phyloP scores from a whole-genome alignment of 1,140 invertebrate genomes.

The Procambarus clarkii region DNA sequence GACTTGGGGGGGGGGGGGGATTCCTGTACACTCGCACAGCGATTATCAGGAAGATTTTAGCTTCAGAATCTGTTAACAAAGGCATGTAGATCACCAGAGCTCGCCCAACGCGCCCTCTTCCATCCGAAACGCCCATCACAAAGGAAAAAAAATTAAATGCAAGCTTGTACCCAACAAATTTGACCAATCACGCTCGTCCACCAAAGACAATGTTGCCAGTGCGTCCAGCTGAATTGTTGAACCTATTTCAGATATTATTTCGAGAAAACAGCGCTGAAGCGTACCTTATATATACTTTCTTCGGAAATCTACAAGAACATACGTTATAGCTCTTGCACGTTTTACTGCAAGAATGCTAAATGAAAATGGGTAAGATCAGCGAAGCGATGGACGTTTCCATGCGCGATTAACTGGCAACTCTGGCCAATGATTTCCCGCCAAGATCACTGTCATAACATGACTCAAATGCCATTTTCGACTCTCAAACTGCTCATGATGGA shows the following conservation, averaged over 20 bases:
- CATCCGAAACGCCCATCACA: neutral
- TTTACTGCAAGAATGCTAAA: neutral
- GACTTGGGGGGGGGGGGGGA: neutral
- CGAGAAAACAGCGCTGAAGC: neutral
- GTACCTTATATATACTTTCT: neutral
- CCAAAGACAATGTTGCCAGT: neutral
- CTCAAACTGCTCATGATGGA: neutral
- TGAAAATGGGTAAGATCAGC: neutral
- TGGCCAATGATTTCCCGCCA: neutral
- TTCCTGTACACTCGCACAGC: neutral
- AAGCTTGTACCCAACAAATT: neutral
- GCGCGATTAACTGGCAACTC: neutral
- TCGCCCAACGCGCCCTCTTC: neutral
- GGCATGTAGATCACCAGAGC: neutral
- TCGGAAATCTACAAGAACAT: neutral
- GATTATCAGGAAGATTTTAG: neutral
- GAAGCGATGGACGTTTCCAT: neutral
- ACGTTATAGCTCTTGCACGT: neutral
- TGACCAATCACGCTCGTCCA: neutral
- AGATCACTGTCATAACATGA: neutral
- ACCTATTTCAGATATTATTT: neutral
- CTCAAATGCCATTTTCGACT: neutral
- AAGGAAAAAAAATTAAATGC: neutral
- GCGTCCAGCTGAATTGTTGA: neutral
- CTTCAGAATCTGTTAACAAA: neutral